Percentiles rank a stretch among this genome's conserved stretches.
Evolutionary conservation across 2,113 vertebrate species (phyloP).

Genomic region (Ascaphus truei): DNA sequence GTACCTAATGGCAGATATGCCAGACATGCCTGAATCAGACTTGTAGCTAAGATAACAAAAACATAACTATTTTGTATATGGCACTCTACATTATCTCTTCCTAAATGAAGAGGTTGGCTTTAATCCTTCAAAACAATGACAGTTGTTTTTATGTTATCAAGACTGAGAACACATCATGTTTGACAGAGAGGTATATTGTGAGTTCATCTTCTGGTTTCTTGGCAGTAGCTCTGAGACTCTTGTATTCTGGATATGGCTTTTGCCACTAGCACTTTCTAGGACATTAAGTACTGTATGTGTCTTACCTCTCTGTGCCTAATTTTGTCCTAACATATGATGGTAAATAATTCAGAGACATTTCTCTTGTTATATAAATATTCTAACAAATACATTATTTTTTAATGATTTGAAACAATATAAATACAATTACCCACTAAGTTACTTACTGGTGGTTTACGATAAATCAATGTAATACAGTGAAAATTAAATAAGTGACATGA

Average conservation of each 20-base stretch:
- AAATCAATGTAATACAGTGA: background rate
- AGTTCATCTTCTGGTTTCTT: background rate
- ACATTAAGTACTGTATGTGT: conserved; percentile 31
- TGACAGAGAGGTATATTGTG: background rate
- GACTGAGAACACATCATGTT: conserved; percentile 32
- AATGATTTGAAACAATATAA: background rate
- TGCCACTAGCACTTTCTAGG: conserved; percentile 27
- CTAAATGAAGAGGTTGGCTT: conserved; percentile 44
- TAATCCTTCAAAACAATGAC: conserved; percentile 52
- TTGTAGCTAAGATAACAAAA: conserved; percentile 61
- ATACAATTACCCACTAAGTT: background rate
- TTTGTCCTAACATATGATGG: conserved; percentile 4
- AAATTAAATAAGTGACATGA: background rate
- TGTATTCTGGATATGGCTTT: conserved; percentile 24
- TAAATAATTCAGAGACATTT: background rate
- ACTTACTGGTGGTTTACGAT: no score
- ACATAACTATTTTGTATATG: conserved; percentile 31
- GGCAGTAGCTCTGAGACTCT: background rate
- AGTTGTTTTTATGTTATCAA: conserved; percentile 51
- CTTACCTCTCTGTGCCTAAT: conserved; percentile 35
- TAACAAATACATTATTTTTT: background rate
- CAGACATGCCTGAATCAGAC: conserved; percentile 91
- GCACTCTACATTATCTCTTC: conserved; percentile 44
- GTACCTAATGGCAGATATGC: conserved; percentile 88
- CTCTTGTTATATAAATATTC: background rate